Percentiles rank a stretch among this genome's conserved stretches.
Evolutionary conservation across 2,888 invertebrate genomes (phyloP).

Genomic region (Tetragonisca angustula): DNA sequence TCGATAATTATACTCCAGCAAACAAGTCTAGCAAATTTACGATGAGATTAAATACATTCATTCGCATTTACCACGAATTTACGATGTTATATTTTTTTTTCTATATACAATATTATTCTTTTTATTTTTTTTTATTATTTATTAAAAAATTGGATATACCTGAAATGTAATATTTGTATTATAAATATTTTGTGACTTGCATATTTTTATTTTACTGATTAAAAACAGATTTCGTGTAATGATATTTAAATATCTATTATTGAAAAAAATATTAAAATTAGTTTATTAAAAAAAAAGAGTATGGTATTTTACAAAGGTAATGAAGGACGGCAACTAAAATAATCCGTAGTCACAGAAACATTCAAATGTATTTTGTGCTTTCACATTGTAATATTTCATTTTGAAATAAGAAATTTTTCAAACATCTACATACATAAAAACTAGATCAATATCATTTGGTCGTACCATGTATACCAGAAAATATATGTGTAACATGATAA

Average conservation of each 20-base stretch:
- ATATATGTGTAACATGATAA: conserved; percentile 5
- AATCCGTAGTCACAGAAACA: too few species aligned
- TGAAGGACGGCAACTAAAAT: background rate
- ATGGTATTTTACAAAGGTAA: background rate
- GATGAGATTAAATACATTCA: conserved; percentile 18
- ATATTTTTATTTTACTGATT: conserved; percentile 11
- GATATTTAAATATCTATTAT: background rate
- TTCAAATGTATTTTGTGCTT: background rate
- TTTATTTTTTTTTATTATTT: background rate
- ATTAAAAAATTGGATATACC: background rate
- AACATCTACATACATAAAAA: background rate
- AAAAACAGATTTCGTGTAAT: background rate
- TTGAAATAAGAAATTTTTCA: background rate
- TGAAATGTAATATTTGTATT: background rate
- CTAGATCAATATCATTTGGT: conserved; percentile 23
- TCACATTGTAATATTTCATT: background rate
- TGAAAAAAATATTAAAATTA: too few species aligned
- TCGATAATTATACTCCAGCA: background rate
- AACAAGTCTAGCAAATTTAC: background rate
- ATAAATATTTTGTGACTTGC: background rate
- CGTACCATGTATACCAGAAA: background rate
- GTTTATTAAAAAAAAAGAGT: background rate
- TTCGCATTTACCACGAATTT: conserved; percentile 6
- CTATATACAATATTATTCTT: background rate
- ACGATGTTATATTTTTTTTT: background rate